Base-by-base conservation (phyloP, 2,888 invertebrate species). In the Callinectes sapidus region DNA sequence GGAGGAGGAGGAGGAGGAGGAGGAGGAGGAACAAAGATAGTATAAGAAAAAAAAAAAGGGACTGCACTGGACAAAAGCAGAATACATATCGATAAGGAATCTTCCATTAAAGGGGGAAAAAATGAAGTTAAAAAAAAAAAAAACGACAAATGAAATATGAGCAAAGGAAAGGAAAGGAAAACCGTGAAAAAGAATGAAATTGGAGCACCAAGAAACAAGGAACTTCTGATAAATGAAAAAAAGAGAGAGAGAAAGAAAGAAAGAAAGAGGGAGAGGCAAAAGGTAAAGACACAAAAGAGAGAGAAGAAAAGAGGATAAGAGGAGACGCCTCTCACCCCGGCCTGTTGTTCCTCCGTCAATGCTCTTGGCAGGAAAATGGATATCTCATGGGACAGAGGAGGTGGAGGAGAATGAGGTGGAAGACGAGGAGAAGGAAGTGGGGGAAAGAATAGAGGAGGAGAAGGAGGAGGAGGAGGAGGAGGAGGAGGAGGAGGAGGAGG, bases 311-410 rank as follows among this genome's bases (percentile, higher is more conserved):
- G 54, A 54, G 54, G 32, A 55, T 28, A 55, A 54, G 87, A 87
- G 87, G 48, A 87, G 87, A 42, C 48, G 87, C 42, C 86, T 42
- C n/a, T 86, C 86, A 86, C 86, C 86, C n/a, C 39, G 32, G 42
- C 35, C 39, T 86, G 86, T 86, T 86, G 86, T 48, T 87, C n/a
- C 48, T n/a, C 48, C 87, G 48, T 87, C 48, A 87, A 42, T 54
- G 87, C 87, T 54, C 87, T 54, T 87, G 87, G 87, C 87, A 48
- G 87, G 87, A 54, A 87, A 87, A 87, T 87, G 87, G 87, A 87
- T 87, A 87, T 87, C 87, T 87, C 87, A 81, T 35, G 81, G 81
- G 81, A 81, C 32, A 28, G 81, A 81, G 81, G 81, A 81, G 81
- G 81, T 16, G 81, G 81, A 81, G 35, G 81, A 81, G 81, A 16